Percentiles rank a stretch among this genome's conserved stretches.
Conservation (phyloP, 2,113 vertebrate genomes). For the Cyprinodon brontotheroides region DNA sequence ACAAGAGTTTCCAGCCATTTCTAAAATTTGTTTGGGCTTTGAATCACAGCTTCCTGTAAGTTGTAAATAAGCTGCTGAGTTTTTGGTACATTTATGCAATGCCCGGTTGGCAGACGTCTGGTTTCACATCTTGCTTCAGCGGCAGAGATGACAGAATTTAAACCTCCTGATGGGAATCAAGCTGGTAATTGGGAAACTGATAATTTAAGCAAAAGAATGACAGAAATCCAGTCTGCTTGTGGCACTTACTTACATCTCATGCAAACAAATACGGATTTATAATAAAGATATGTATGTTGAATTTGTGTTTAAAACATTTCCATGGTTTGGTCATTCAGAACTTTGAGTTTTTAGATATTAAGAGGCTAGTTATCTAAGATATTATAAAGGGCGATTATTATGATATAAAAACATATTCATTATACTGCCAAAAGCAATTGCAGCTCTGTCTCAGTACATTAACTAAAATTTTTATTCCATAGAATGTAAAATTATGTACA, state of each 20-base stretch:
- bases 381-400: not conserved
- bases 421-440: not conserved
- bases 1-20: not conserved
- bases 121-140: conserved; percentile 11
- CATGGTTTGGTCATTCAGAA: not conserved
- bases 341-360: too few species aligned
- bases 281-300: not conserved
- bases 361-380: too few species aligned
- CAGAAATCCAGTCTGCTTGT: conserved; percentile 16
- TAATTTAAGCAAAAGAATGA: not conserved
- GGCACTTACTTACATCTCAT: conserved; percentile 16
- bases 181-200: conserved; percentile 32
- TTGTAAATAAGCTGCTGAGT: conserved; percentile 2
- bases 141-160: conserved; percentile 31
- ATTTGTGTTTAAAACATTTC: not conserved
- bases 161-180: conserved; percentile 46
- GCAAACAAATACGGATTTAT: conserved; percentile 7
- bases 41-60: not conserved
- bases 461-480: too few species aligned
- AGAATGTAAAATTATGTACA: too few species aligned
- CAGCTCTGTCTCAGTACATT: not conserved
- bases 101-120: conserved; percentile 31
- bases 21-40: conserved; percentile 3
- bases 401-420: not conserved
- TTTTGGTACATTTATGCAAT: conserved; percentile 17